Base-by-base conservation (phyloP, 2,113 vertebrate species). In the Mystacornis crossleyi region DNA sequence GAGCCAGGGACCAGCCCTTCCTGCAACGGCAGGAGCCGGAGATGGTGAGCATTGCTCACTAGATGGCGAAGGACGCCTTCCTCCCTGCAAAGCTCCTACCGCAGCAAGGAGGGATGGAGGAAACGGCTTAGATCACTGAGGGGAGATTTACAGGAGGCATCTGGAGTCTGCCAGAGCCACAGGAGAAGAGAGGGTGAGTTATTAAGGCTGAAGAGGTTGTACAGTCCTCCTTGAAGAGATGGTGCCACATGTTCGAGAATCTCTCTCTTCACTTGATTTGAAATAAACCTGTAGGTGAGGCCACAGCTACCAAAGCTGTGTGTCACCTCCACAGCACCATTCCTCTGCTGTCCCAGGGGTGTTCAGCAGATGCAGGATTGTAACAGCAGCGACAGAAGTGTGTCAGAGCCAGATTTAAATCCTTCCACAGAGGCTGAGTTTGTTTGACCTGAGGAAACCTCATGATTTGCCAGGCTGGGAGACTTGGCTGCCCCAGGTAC, bases 41-140 rank as follows among this genome's bases (percentile, higher is more conserved):
- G 93, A 78, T 95, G 87, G 83, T 77, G 75, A 54, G 33, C 5
- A 9, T 42, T 82, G 85, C 79, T 96, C 97, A 95, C 96, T 97
- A 97, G 96, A 87, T 97, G 96, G 96, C 97, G 95, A 97, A 71
- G 96, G 92, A 83, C 19, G 64, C 86, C 88, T 93, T 95, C 71
- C 45, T 90, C 86, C 81, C 81, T n/a, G 81, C 81, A 38, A 5
- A 19, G 43, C 38, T 72, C 67, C 65, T 5, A 0, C 28, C 29
- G 57, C 34, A 73, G 54, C 72, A 20, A 33, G 10, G 14, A 61
- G 23, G 20, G 71, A 16, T 40, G 45, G 53, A 80, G 48, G 6
- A 73, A 53, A 89, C n/a, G 42, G 13, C 14, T 75, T 34, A 42
- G 18, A 24, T 26, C 47, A 3, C 57, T 1, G 9, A 33, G 19